These are phyloP conservation scores for Hyla sarda DNA, from an alignment of 2,113 vertebrate genomes.

Conservation along the genomic window DNA sequence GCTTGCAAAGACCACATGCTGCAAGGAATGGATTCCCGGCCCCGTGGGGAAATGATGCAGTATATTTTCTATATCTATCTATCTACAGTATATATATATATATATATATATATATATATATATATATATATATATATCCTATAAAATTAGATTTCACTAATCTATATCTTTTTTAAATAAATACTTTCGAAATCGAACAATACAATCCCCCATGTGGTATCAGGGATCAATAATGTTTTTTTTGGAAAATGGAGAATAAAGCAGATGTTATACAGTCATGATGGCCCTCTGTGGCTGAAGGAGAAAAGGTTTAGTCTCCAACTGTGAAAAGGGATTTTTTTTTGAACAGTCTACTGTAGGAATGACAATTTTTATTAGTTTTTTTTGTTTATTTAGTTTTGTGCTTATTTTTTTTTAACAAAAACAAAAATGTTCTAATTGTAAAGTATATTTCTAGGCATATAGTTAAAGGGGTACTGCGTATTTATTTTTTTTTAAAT, in stretches of 20 bases:
- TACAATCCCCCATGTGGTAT: background rate
- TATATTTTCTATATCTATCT: conserved; percentile 32
- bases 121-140: background rate
- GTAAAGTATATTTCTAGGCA: too few relatives aligned
- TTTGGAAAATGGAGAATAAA: background rate
- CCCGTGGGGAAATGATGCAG: conserved; percentile 23
- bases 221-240: background rate
- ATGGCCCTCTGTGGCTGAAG: background rate
- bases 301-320: background rate
- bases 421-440: too few relatives aligned
- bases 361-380: too few relatives aligned
- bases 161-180: background rate
- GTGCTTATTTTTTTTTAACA: too few relatives aligned
- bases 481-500: too few relatives aligned
- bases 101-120: background rate
- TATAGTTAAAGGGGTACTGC: too few relatives aligned
- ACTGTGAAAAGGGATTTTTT: background rate
- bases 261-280: background rate
- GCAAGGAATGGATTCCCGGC: conserved; percentile 43
- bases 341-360: too few relatives aligned
- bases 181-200: background rate
- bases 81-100: background rate
- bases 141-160: conserved; percentile 6
- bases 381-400: too few relatives aligned
- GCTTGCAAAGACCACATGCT: conserved; percentile 54